Conservation (phyloP, 1,140 invertebrate genomes). For the Melipona quadrifasciata region DNA sequence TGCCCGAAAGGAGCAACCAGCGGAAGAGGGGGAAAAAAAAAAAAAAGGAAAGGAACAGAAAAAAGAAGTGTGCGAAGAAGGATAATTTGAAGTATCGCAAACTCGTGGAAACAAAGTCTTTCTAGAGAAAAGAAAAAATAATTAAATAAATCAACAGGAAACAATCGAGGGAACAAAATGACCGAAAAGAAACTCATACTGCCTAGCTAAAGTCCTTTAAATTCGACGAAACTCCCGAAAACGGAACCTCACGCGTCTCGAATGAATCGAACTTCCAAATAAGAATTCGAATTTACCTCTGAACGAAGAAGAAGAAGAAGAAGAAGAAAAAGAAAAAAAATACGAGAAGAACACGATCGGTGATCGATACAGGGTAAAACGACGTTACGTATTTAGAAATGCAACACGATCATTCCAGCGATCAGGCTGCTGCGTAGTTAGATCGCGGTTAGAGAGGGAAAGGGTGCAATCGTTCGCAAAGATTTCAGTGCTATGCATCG, state of each 20-base stretch:
- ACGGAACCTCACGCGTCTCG: background rate
- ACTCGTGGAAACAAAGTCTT: background rate
- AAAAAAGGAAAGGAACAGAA: too few relatives aligned
- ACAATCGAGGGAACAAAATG: conserved; percentile 21
- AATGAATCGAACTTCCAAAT: background rate
- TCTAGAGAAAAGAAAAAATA: background rate
- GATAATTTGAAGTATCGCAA: background rate
- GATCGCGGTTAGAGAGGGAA: background rate
- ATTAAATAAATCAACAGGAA: background rate
- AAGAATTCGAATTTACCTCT: background rate
- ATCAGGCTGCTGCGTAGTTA: background rate
- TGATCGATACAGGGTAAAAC: background rate
- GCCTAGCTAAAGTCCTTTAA: background rate
- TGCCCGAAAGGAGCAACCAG: background rate
- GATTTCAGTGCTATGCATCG: conserved; percentile 77
- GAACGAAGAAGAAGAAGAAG: background rate
- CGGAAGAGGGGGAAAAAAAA: too few relatives aligned
- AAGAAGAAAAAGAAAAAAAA: background rate
- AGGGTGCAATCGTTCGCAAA: conserved; percentile 29
- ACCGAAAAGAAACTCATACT: background rate
- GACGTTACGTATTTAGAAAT: background rate
- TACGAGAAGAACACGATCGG: too few relatives aligned
- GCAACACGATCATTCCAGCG: background rate
- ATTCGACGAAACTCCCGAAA: background rate
- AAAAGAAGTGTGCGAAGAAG: background rate